These are phyloP conservation scores for Neodiprion lecontei DNA, from an alignment of 1,140 invertebrate species.

Conservation along the genomic window DNA sequence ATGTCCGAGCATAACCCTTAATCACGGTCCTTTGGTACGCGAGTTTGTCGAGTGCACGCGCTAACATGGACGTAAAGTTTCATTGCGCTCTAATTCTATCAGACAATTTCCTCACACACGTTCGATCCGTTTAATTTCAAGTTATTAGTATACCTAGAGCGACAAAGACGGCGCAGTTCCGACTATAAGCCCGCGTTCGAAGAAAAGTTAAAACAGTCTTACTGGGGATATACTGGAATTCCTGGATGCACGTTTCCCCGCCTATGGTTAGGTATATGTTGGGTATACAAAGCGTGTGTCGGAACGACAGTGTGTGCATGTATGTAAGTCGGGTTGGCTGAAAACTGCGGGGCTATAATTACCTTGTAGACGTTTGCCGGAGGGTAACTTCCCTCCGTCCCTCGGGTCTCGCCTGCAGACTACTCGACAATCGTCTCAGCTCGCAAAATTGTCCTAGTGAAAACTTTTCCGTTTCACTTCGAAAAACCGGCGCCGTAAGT, in stretches of 20 bases:
- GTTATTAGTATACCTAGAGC: too few species aligned
- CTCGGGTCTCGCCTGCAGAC: not conserved
- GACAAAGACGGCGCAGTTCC: too few species aligned
- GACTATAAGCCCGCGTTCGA: too few species aligned
- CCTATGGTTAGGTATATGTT: not conserved
- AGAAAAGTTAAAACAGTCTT: not conserved
- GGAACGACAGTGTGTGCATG: not conserved
- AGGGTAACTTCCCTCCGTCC: not conserved
- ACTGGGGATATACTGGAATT: not conserved
- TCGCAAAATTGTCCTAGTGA: not conserved
- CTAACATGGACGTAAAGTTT: too few species aligned
- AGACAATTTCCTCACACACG: too few species aligned
- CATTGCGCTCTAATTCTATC: too few species aligned
- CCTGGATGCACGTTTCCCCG: not conserved
- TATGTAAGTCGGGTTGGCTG: too few species aligned
- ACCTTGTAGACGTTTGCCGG: not conserved
- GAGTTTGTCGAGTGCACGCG: too few species aligned
- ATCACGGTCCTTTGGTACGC: too few species aligned
- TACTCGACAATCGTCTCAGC: not conserved
- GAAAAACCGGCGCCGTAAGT: not conserved
- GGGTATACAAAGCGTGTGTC: not conserved
- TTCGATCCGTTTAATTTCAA: too few species aligned
- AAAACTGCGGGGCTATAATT: not conserved
- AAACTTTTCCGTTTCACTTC: conserved; percentile 1
- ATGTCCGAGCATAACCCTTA: too few species aligned